Evolutionary conservation across 2,888 invertebrate species (phyloP).

Genomic region (Drosophila gaucha): DNA sequence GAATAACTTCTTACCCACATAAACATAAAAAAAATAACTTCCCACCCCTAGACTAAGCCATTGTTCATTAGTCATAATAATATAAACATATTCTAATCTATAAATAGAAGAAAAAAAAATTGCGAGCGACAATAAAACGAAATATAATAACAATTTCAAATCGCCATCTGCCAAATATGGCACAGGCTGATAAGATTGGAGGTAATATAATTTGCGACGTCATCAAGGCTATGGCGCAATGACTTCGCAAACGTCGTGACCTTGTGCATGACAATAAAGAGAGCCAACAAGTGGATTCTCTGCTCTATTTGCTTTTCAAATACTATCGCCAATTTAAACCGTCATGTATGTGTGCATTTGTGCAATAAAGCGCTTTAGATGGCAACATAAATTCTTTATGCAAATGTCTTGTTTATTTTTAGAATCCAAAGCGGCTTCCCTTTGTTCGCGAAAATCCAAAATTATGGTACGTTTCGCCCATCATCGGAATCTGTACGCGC

Average conservation of each 20-base stretch:
- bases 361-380: slow-evolving; percentile 9
- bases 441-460: slow-evolving; percentile 30
- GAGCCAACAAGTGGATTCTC: slow-evolving; percentile 67
- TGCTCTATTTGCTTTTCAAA: slow-evolving; percentile 1
- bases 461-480: slow-evolving; percentile 13
- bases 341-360: slow-evolving; percentile 4
- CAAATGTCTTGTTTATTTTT: slow-evolving; percentile 67
- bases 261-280: slow-evolving; percentile 43
- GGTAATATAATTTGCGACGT: slow-evolving; percentile 20
- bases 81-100: slow-evolving; percentile 39
- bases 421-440: slow-evolving; percentile 33
- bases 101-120: slow-evolving; percentile 27
- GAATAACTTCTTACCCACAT: too few relatives aligned
- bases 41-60: background rate
- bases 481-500: background rate
- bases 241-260: slow-evolving; percentile 55
- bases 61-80: slow-evolving; percentile 40
- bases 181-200: slow-evolving; percentile 38
- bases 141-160: slow-evolving; percentile 29
- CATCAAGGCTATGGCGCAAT: slow-evolving; percentile 39
- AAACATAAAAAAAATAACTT: background rate
- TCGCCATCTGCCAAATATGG: slow-evolving; percentile 18
- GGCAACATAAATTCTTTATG: slow-evolving; percentile 38
- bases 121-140: slow-evolving; percentile 26
- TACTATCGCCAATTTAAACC: slow-evolving; percentile 12